A percentile compares a stretch with the other conserved stretches of the same genome.
Conservation (phyloP, 1,140 invertebrate genomes). For the Cryptotermes secundus region DNA sequence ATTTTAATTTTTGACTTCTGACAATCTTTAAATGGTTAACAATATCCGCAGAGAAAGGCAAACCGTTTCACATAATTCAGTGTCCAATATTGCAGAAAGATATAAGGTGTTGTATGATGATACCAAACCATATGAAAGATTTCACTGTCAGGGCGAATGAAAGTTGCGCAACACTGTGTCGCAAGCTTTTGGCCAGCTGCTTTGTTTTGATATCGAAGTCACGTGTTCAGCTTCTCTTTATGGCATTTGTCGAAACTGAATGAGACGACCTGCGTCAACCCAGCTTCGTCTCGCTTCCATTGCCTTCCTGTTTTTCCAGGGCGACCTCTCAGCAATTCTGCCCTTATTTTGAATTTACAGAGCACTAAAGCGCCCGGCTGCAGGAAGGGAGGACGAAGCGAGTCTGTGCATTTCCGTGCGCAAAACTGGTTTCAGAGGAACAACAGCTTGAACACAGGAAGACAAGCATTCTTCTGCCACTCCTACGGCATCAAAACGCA, state of each 20-base stretch:
- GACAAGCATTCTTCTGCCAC: not conserved
- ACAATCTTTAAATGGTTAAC: too few relatives aligned
- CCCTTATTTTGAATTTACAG: slow-evolving; percentile 17
- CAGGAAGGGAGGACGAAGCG: not conserved
- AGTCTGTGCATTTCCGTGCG: not conserved
- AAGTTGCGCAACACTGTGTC: not conserved
- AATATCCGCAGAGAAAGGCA: too few relatives aligned
- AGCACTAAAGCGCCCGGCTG: not conserved
- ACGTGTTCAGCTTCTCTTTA: not conserved
- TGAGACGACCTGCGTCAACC: not conserved
- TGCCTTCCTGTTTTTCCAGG: not conserved
- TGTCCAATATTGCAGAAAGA: too few relatives aligned
- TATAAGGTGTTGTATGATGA: too few relatives aligned
- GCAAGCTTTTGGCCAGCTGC: not conserved
- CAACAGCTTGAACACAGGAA: too few relatives aligned
- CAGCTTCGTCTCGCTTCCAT: not conserved
- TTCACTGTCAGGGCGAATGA: too few relatives aligned
- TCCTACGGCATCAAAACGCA: too few relatives aligned
- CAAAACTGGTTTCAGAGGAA: not conserved
- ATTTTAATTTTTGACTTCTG: too few relatives aligned
- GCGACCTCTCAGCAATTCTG: not conserved
- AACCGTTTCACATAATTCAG: too few relatives aligned
- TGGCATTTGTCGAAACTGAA: not conserved
- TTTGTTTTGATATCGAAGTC: not conserved
- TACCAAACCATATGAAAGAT: too few relatives aligned